Percentiles rank a stretch among this genome's conserved stretches.
Conservation (phyloP, 2,888 invertebrate genomes). For the Eupithecia centaureata region DNA sequence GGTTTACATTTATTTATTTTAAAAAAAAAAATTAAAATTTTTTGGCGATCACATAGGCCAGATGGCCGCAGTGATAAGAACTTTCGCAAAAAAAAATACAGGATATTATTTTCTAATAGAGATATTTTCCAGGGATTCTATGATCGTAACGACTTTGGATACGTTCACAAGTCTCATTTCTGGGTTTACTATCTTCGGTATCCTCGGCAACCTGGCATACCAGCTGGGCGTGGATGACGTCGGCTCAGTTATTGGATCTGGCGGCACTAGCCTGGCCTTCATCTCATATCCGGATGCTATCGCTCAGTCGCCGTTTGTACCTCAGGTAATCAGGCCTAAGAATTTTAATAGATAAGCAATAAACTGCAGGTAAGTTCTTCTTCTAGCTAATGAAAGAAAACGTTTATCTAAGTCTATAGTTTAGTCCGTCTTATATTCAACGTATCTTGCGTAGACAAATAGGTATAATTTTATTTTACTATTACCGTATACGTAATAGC, state of each 20-base stretch:
- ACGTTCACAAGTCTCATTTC: conserved; percentile 92
- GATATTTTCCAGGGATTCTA: conserved; percentile 85
- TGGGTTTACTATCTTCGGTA: conserved; percentile 92
- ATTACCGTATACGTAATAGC: too few relatives aligned
- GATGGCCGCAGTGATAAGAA: not conserved
- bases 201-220: conserved; percentile 90
- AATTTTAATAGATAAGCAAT: too few relatives aligned
- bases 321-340: conserved; percentile 82
- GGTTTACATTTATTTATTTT: too few relatives aligned
- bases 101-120: not conserved
- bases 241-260: conserved; percentile 86
- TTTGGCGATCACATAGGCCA: too few relatives aligned
- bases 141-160: conserved; percentile 91
- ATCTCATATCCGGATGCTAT: conserved; percentile 94
- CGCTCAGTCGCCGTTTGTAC: conserved; percentile 88
- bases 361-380: too few relatives aligned
- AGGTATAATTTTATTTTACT: too few relatives aligned
- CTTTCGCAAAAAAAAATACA: not conserved
- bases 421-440: too few relatives aligned
- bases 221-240: conserved; percentile 85
- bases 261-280: conserved; percentile 92
- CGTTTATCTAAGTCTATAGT: too few relatives aligned
- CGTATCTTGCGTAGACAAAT: too few relatives aligned
- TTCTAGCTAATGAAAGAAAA: too few relatives aligned
- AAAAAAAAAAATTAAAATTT: too few relatives aligned